These are phyloP conservation scores for Cataglyphis livida DNA, from an alignment of 2,888 invertebrate species.

Conservation along the genomic window DNA sequence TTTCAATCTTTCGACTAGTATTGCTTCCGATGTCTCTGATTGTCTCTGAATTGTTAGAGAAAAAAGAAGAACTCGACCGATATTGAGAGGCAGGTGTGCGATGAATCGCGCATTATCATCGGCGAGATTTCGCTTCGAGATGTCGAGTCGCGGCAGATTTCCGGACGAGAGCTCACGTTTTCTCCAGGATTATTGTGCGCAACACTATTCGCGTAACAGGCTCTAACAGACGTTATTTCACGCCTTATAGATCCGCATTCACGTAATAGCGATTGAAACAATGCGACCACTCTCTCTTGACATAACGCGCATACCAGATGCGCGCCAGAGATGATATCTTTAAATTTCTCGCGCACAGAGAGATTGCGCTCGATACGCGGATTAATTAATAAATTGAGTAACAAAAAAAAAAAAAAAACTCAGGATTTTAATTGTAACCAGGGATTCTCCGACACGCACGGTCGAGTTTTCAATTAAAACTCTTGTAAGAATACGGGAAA, in stretches of 20 bases:
- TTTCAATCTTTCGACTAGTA: slow-evolving; percentile 7
- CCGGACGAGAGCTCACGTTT: slow-evolving; percentile 63
- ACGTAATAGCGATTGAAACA: slow-evolving; percentile 33
- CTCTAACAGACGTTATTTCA: slow-evolving; percentile 45
- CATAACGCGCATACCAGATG: slow-evolving; percentile 35
- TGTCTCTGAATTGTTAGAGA: not conserved
- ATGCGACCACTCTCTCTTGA: slow-evolving; percentile 19
- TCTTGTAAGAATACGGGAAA: not conserved
- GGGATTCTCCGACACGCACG: not conserved
- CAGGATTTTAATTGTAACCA: not conserved
- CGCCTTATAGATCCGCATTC: slow-evolving; percentile 56
- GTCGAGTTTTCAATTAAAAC: not conserved
- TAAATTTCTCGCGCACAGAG: slow-evolving; percentile 16
- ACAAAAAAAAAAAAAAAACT: not conserved
- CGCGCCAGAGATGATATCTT: slow-evolving; percentile 39
- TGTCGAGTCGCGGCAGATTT: slow-evolving; percentile 10
- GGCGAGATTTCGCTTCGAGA: slow-evolving; percentile 13
- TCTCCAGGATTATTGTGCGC: slow-evolving; percentile 41
- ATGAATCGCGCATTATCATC: slow-evolving; percentile 16
- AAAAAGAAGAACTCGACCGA: not conserved
- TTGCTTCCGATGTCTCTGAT: not conserved
- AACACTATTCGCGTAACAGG: slow-evolving; percentile 60
- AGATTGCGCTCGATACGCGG: slow-evolving; percentile 7
- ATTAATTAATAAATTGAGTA: slow-evolving; percentile 38
- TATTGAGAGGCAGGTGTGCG: not conserved